phyloP scores from a whole-genome alignment of 1,140 invertebrate species.

The Halictus rubicundus region DNA sequence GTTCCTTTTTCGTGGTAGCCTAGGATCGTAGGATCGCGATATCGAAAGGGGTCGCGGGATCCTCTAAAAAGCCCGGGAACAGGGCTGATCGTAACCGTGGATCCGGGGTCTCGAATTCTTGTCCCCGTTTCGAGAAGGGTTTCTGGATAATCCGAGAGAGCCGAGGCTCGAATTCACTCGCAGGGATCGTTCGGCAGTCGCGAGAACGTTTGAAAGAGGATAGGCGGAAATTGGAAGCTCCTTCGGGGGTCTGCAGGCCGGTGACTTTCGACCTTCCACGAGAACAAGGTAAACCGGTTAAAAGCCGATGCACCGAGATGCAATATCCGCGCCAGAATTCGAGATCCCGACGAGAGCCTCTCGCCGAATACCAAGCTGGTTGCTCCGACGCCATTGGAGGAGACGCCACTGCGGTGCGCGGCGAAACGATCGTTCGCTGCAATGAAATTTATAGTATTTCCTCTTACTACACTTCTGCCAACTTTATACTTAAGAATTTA shows the following conservation, averaged over 20 bases:
- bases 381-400: no score
- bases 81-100: slow-evolving; percentile 11
- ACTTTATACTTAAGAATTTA: no score
- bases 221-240: slow-evolving; percentile 66
- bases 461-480: no score
- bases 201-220: slow-evolving; percentile 62
- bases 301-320: slow-evolving; percentile 63
- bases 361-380: no score
- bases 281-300: slow-evolving; percentile 66
- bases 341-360: slow-evolving; percentile 33
- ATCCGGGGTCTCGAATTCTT: slow-evolving; percentile 48
- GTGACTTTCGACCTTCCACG: slow-evolving; percentile 40
- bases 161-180: slow-evolving; percentile 56
- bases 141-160: slow-evolving; percentile 52
- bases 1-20: background rate
- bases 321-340: slow-evolving; percentile 60
- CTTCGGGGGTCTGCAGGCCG: slow-evolving; percentile 37
- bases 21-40: background rate
- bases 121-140: slow-evolving; percentile 40
- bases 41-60: background rate
- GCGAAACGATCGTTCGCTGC: no score
- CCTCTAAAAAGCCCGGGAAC: background rate
- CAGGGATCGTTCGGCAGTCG: slow-evolving; percentile 49
- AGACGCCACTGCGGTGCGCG: no score
- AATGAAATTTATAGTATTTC: no score